Base-by-base conservation (phyloP, 1,140 invertebrate genomes). In the Carposina sasakii region DNA sequence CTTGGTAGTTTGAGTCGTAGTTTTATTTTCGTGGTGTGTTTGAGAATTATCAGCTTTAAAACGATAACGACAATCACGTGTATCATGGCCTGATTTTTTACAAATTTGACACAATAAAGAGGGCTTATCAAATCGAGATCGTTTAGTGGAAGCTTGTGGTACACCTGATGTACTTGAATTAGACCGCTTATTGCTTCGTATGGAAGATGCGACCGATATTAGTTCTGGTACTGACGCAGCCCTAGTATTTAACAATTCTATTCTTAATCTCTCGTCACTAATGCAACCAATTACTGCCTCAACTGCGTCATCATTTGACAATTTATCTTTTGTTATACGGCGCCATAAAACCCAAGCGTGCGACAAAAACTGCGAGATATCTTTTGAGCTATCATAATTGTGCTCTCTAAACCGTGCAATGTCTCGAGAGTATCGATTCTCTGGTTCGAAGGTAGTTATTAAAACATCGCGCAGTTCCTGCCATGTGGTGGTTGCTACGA, bases 381-480 rank as follows among this genome's bases (percentile, higher is more conserved):
- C 45, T n/a, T 43, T 54, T 19, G 31, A 24, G 28, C 24, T 37
- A 6, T 57, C 54, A 28, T 52, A 53, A 19, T 9, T 16, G 46
- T 61, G 54, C 37, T 57, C 54, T 10, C 44, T 22, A 17, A 58
- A 54, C 13, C 26, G 16, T 23, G 49, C 12, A 0, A 53, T 48
- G 24, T 58, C 52, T 2, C 52, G 33, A 2, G 52, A 62, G 28
- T 58, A 59, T n/a, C 61, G 23, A 31, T 52, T 48, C 22, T 66
- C 56, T 0, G 59, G 56, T 53, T 59, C 63, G 44, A 66, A 66
- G 0, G 63, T 66, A 1, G 55, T 55, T 8, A 60, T 57, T 2
- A 66, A 12, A 20, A 43, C 30, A 16, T 60, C 10, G 2, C 57
- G 43, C 20, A 66, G 28, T 41, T 66, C 54, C 10, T 40, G 16